phyloP scores from a whole-genome alignment of 2,797 vertebrate species.

The Cheirogaleus major region DNA sequence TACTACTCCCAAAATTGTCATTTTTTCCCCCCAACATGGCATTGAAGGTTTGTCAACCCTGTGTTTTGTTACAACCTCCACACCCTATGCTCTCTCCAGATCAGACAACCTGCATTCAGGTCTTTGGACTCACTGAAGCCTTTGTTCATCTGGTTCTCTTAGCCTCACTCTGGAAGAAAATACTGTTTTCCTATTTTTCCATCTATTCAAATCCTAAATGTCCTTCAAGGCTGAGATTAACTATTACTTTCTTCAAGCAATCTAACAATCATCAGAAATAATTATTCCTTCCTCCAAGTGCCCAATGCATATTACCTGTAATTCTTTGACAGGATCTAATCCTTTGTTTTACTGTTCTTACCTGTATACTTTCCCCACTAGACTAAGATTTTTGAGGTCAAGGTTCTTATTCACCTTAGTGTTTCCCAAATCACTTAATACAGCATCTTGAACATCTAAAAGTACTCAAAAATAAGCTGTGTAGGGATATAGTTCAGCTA shows the following conservation, averaged over 20 bases:
- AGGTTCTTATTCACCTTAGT: background rate
- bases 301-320: background rate
- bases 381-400: conserved; percentile 23
- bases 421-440: background rate
- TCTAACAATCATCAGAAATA: background rate
- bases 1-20: background rate
- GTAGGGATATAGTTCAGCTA: background rate
- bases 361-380: background rate
- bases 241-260: background rate
- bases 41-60: background rate
- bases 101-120: background rate
- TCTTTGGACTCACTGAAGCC: background rate
- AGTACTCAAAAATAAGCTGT: background rate
- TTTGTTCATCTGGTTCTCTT: background rate
- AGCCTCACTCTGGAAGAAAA: background rate
- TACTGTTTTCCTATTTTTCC: background rate
- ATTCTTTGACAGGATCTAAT: background rate
- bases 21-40: background rate
- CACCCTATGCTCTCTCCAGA: background rate
- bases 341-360: background rate
- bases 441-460: background rate
- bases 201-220: background rate
- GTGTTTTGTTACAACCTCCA: background rate
- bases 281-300: background rate
- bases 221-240: conserved; percentile 6